phyloP scores from a whole-genome alignment of 1,140 invertebrate species.

The Drosophila orena region DNA sequence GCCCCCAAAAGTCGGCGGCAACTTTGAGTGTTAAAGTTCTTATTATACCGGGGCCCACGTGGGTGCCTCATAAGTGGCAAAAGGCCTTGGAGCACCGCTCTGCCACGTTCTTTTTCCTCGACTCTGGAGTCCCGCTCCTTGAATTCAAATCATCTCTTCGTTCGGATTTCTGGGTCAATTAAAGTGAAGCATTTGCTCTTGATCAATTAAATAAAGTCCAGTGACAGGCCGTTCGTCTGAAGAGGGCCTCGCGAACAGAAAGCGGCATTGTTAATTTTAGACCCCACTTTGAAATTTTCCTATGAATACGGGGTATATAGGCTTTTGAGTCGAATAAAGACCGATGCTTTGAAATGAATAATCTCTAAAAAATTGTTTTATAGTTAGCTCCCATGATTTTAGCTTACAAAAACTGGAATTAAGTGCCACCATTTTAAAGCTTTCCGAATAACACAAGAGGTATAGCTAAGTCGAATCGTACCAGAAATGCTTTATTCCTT shows the following conservation, averaged over 20 bases:
- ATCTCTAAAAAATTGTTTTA: no score
- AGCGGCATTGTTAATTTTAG: constrained; percentile 38
- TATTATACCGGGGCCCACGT: constrained; percentile 31
- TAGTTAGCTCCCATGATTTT: no score
- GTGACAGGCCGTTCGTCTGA: constrained; percentile 70
- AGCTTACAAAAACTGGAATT: no score
- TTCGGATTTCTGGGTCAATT: constrained; percentile 69
- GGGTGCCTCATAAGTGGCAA: constrained; percentile 33
- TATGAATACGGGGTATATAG: constrained; percentile 5
- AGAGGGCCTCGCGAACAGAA: constrained; percentile 37
- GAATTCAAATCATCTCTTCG: constrained; percentile 48
- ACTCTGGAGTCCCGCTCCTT: constrained; percentile 6
- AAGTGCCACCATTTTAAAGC: no score
- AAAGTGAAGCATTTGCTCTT: constrained; percentile 65
- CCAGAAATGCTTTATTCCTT: not conserved
- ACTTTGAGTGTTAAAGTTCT: constrained; percentile 63
- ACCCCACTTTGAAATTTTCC: not conserved
- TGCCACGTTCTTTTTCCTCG: not conserved
- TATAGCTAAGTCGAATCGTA: not conserved
- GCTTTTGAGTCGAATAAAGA: not conserved
- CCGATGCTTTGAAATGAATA: not conserved
- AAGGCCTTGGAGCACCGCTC: constrained; percentile 7
- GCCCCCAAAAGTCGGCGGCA: constrained; percentile 22
- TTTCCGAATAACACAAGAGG: not conserved
- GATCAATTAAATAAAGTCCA: constrained; percentile 70